Evolutionary conservation across 2,113 vertebrate genomes (phyloP), one percentile per base, ranked within the genome.

Genomic region (Lophius piscatorius): DNA sequence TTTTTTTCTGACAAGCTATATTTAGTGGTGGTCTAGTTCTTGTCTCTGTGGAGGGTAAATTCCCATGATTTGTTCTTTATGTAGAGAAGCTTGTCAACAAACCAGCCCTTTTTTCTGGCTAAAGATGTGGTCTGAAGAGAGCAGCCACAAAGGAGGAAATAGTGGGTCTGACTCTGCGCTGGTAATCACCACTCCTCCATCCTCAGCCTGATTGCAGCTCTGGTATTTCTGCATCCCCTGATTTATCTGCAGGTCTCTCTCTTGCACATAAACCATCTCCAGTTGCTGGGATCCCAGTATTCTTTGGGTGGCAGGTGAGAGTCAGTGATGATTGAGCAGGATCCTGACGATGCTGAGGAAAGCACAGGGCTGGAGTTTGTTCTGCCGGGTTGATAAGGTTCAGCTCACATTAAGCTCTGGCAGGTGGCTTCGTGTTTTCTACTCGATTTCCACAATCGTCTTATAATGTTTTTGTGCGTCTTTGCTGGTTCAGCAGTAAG

Each of bases 81-180:
- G n/a, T 5, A 66, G 63, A 72, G 61, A 61, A 18, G 66, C 71
- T 64, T 78, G 82, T 81, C 76, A 80, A 84, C 80, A 78, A 77
- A 83, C 70, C 62, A 52, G 18, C 45, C 47, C 77, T 75, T 70
- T 69, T 50, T 40, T 5, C 51, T 72, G 54, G 23, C 10, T 47
- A 28, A 76, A 80, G 58, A 72, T 81, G 80, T 78, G 79, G 79
- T 81, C 42, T 54, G 2, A 63, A 70, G 44, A 52, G 24, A 76
- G 54, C 38, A 22, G 78, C 80, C 85, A 33, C 80, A 79, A n/a
- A 28, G 42, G 70, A 74, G 86, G 84, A 87, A 87, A 81, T 70
- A 51, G 61, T 63, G 44, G 72, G 61, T 41, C 65, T 6, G 45
- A 8, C n/a, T n/a, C n/a, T n/a, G n/a, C n/a, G 3, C 7, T 38